These are phyloP conservation scores for Trematocara nigrifrons DNA, from an alignment of 2,113 vertebrate species.

Conservation along the genomic window DNA sequence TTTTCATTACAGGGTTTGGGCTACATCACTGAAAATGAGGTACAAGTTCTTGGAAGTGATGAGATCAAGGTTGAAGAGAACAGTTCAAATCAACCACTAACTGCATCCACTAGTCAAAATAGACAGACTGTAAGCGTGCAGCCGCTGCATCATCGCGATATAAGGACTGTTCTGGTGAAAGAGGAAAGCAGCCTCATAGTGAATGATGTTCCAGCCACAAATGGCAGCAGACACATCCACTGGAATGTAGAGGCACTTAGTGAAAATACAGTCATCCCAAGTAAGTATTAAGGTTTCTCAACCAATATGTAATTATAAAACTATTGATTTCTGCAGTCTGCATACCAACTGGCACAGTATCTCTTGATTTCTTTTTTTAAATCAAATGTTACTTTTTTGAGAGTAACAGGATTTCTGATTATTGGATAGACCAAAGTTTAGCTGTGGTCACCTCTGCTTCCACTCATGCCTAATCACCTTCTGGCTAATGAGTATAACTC, in stretches of 20 bases:
- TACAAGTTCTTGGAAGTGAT: not conserved
- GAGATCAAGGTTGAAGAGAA: constrained; percentile 64
- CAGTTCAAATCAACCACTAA: not conserved
- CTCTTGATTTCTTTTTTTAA: accelerated
- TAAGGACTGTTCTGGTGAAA: constrained; percentile 67
- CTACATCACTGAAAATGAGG: not conserved
- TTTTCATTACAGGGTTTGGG: constrained; percentile 22
- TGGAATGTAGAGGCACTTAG: constrained; percentile 49
- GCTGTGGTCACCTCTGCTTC: not conserved
- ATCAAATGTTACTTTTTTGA: not conserved
- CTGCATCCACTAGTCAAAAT: not conserved
- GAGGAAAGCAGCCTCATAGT: constrained; percentile 56
- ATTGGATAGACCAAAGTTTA: accelerated
- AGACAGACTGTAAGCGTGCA: not conserved
- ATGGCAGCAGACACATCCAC: constrained; percentile 21
- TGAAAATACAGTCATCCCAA: constrained; percentile 1
- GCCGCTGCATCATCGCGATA: constrained; percentile 29
- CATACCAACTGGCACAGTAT: not conserved
- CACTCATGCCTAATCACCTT: not conserved
- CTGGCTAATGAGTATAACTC: not conserved
- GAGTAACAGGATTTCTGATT: accelerated
- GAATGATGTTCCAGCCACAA: constrained; percentile 26
- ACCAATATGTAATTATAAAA: accelerated
- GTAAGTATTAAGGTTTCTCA: constrained; percentile 35
- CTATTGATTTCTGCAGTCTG: not conserved